Evolutionary conservation across 2,888 invertebrate genomes (phyloP), one percentile per base, ranked within the genome.

Genomic region (Chrysopilus asiliformis): DNA sequence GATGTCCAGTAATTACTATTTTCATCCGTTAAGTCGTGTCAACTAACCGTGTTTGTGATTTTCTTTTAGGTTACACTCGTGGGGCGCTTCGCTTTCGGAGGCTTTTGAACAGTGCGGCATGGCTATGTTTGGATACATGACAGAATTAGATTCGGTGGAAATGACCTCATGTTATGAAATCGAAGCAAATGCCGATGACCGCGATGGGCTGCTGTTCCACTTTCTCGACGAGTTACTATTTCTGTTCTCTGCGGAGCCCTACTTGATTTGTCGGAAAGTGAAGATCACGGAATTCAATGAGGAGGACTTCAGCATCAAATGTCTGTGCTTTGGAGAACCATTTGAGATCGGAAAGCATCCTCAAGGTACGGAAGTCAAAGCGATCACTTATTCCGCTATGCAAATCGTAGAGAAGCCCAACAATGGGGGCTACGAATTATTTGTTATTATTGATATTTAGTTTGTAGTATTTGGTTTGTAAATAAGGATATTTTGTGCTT

Each of bases 361-460:
- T 1, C 97, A 94, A 66, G 97, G 95, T 10, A 82, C 90, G 3
- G 98, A 99, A 67, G 91, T 98, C 3, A 98, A 98, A 63, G 98
- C 98, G 20, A 98, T 99, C 46, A 98, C 98, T 4, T 99, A 98
- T 65, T 95, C 97, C 6, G 91, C 94, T 37, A 97, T 98, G 97
- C 95, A 98, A 67, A 74, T 86, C 45, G 67, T 90, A 47, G 76
- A 80, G 52, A 69, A 74, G 47, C 72, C 76, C 28, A 70, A 79
- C 47, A 72, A 74, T 50, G 74, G 74, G 45, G 71, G 74, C 52
- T 77, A 74, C 64, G 90, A 97, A 71, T 70, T 95, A 30, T 98
- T 86, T 77, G 95, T 97, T 50, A 97, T 98, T 60, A 84, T 97
- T 60, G 97, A 98, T 68, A 95, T 98, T 64, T 95, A 45, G 53